phyloP scores from a whole-genome alignment of 1,140 invertebrate species.

The Coptotermes formosanus region DNA sequence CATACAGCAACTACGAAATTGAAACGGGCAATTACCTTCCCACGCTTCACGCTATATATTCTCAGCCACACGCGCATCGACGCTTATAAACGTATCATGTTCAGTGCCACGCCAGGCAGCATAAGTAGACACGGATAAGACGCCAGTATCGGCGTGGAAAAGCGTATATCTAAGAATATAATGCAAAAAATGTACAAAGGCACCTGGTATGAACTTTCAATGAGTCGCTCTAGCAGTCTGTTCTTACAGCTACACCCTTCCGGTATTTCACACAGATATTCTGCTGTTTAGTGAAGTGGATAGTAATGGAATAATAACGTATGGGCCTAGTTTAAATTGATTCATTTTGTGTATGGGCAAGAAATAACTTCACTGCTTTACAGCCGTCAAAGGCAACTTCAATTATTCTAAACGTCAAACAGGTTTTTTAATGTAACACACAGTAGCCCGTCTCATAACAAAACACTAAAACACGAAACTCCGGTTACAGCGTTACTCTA shows the following conservation, averaged over 20 bases:
- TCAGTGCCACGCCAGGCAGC: no score
- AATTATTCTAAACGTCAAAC: background rate
- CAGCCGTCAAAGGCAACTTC: background rate
- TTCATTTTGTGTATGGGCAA: background rate
- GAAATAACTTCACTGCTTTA: background rate
- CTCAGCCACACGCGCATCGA: no score
- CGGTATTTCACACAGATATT: background rate
- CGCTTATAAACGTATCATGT: no score
- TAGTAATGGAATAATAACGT: background rate
- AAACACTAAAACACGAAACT: background rate
- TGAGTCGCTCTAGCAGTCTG: no score
- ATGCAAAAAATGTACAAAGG: no score
- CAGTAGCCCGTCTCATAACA: background rate
- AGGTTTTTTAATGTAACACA: background rate
- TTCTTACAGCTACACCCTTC: background rate
- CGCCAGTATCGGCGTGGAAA: no score
- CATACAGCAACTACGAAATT: no score
- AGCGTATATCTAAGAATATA: no score
- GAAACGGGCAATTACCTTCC: no score
- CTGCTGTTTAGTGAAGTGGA: background rate
- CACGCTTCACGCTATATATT: no score
- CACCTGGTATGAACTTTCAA: no score
- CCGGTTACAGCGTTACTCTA: background rate
- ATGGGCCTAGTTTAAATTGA: background rate
- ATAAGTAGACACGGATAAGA: no score